phyloP scores from a whole-genome alignment of 2,113 vertebrate genomes.

The Siniperca chuatsi region DNA sequence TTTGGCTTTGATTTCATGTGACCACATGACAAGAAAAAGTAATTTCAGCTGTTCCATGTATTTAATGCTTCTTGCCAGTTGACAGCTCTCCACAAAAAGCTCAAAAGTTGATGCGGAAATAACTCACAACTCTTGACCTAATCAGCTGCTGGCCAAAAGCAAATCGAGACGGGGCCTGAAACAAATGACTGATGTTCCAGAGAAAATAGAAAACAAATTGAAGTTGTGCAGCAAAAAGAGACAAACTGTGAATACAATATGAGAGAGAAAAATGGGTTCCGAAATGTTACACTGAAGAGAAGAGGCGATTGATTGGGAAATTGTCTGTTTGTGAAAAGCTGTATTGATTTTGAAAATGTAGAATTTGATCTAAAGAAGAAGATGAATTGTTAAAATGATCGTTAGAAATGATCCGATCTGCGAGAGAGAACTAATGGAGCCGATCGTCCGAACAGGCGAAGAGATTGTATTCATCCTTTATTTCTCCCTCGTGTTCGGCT shows the following conservation, averaged over 20 bases:
- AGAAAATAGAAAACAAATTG: conserved; percentile 46
- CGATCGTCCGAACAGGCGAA: background rate
- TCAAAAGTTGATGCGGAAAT: background rate
- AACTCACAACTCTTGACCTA: conserved; percentile 26
- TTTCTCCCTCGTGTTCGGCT: background rate
- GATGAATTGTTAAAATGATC: background rate
- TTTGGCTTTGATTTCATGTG: background rate
- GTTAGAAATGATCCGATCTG: background rate
- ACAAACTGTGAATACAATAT: conserved; percentile 3
- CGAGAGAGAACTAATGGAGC: background rate
- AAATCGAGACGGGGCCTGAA: conserved; percentile 8
- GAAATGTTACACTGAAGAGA: background rate
- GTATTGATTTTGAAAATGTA: background rate
- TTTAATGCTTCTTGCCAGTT: background rate
- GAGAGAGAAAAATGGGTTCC: background rate
- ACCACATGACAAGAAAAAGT: background rate
- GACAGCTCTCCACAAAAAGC: background rate
- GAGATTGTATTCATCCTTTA: background rate
- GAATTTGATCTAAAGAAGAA: background rate
- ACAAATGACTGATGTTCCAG: conserved; percentile 28
- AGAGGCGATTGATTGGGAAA: background rate
- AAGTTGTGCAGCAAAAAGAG: conserved; percentile 3
- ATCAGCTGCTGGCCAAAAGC: conserved; percentile 30
- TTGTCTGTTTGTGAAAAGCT: background rate
- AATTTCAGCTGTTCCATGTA: background rate